Conservation (phyloP, 2,888 invertebrate species). For the Azorinus chamasolen region DNA sequence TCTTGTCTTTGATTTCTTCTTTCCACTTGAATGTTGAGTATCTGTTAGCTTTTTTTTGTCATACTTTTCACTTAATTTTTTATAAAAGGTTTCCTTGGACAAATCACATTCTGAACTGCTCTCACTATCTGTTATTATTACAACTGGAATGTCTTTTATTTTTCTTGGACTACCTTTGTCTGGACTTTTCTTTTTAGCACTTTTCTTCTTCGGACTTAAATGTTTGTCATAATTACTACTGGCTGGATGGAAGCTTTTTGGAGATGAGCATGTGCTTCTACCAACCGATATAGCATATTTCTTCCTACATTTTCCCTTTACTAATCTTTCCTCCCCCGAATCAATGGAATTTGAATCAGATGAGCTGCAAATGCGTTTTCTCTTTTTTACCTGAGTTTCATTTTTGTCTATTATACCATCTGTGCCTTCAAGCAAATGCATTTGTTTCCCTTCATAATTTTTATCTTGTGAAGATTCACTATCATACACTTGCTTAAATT, state of each 20-base stretch:
- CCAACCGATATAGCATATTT: slow-evolving; percentile 37
- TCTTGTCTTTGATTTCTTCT: too few relatives aligned
- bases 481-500: not conserved
- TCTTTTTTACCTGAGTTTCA: not conserved
- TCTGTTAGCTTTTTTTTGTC: not conserved
- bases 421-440: not conserved
- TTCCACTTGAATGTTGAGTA: not conserved
- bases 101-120: slow-evolving; percentile 8
- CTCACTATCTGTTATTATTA: slow-evolving; percentile 53
- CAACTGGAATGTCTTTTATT: slow-evolving; percentile 37
- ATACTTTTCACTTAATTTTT: not conserved
- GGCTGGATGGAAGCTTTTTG: not conserved
- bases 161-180: slow-evolving; percentile 27
- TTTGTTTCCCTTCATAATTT: not conserved
- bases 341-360: slow-evolving; percentile 24
- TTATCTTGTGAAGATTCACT: not conserved
- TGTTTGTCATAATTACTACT: too few relatives aligned
- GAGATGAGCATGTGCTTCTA: slow-evolving; percentile 20
- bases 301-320: slow-evolving; percentile 29
- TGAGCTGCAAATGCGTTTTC: slow-evolving; percentile 5
- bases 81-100: slow-evolving; percentile 24
- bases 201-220: slow-evolving; percentile 18
- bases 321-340: slow-evolving; percentile 23
- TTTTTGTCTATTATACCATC: not conserved
- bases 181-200: slow-evolving; percentile 15